Base-by-base conservation (phyloP, 2,888 invertebrate species). In the Neoascia interrupta region DNA sequence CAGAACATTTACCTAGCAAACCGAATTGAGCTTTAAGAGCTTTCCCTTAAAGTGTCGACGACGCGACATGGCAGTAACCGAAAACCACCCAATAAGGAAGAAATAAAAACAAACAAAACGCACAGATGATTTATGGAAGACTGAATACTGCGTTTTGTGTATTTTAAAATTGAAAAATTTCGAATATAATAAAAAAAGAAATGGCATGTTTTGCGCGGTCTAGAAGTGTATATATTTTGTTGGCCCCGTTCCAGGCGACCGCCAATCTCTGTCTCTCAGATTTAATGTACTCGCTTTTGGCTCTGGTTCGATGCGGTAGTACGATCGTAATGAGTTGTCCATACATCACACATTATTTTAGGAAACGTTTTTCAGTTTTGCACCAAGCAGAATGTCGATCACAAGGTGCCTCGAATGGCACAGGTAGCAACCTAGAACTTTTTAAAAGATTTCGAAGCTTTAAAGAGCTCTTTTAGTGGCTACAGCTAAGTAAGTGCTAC, bases 201-300 rank as follows among this genome's bases (percentile, higher is more conserved):
- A 26, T 16, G 28, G 13, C 37, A 13, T n/a, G 18, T 11, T 31
- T 23, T 28, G 11, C 6, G 16, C 8, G 39, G 13, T 39, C 6
- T 36, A 11, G 1, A 31, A 26, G 47, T 58, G 19, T 28, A 16
- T 36, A 26, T 5, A 54, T 56, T 68, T 68, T 66, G n/a, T 79
- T 79, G 79, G 79, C 79, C 19, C 11, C 36, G 51, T 37, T 68
- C 79, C 79, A 79, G 73, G 56, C 79, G 68, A 79, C 72, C 73
- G 66, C 79, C 79, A 79, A 72, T 79, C 41, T 56, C 60, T 61
- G 79, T 73, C 72, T 68, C 54, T 72, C 73, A 61, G 43, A 49
- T 79, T 79, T 68, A 73, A 72, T 79, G 79, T 68, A 61, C 73
- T 79, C 72, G 73, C 54, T 72, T 51, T 60, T 60, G 28, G 54